Conservation (phyloP, 2,113 vertebrate species). For the Pteronura brasiliensis region DNA sequence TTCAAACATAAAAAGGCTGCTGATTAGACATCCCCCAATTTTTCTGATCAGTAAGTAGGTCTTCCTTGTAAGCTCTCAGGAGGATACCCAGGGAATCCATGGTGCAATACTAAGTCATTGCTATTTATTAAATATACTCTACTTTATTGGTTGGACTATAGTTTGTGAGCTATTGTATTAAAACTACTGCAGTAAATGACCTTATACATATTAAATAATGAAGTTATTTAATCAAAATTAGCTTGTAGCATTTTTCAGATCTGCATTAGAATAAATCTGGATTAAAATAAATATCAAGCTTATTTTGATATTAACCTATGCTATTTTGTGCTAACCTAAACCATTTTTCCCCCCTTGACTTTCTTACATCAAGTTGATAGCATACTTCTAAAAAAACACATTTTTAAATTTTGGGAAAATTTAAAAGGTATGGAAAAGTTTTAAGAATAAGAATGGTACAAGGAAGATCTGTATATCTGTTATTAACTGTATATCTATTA, state of each 20-base stretch:
- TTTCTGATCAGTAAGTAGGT: background rate
- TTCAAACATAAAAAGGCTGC: background rate
- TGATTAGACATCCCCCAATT: background rate
- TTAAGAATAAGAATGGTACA: background rate
- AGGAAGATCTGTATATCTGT: background rate
- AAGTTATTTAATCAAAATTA: background rate
- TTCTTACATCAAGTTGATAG: background rate
- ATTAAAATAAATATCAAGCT: constrained; percentile 11
- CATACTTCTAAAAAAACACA: background rate
- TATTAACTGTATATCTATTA: background rate
- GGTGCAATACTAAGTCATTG: background rate
- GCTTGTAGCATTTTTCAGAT: background rate
- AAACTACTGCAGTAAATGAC: background rate
- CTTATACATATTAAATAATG: background rate
- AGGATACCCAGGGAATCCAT: background rate
- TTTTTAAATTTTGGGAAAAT: background rate
- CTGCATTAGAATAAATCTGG: background rate
- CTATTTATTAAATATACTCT: background rate
- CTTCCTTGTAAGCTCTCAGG: background rate
- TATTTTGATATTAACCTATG: background rate
- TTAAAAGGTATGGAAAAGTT: background rate
- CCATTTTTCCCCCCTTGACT: background rate
- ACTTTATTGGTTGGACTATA: background rate
- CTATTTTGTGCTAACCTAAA: background rate
- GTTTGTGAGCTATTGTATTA: background rate